Evolutionary conservation across 1,140 invertebrate species (phyloP), one percentile per base, ranked within the genome.

Genomic region (Muscidifurax raptorellus): DNA sequence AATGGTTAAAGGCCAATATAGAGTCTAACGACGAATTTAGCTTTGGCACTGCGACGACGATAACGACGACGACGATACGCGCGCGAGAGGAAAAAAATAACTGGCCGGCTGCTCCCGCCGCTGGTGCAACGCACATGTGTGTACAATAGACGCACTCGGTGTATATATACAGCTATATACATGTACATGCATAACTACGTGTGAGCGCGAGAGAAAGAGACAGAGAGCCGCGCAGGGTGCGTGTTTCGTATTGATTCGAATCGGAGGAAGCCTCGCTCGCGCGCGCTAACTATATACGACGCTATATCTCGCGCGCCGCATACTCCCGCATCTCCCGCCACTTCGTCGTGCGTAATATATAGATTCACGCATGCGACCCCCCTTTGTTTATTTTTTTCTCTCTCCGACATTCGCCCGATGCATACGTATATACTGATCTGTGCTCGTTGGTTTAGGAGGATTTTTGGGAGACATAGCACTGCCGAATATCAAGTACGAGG

Each of bases 401-500:
- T 18, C 1, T 18, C 1, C 47, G 18, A 52, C 47, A 52, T 40
- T 40, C 40, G 10, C 4, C 18, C 13, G 3, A 10, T 52, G 12
- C 0, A 10, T 4, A 52, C 4, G 44, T n/a, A 52, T 52, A 4
- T 18, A 59, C 18, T 5, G 15, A 59, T 59, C 0, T 18, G 3
- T 59, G 1, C 52, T 12, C 13, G 18, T 15, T 52, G 52, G 15
- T 94, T 59, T 93, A 97, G 97, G 94, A 87, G 96, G 94, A 25
- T 97, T 97, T 88, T 93, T 96, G 91, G 96, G 96, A 5, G 97
- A 98, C 89, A 97, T 98, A 71, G 96, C 97, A 0, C 92, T 98
- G 85, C 94, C 96, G 32, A 95, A 96, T 77, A 91, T 94, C 32
- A 93, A 95, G 85, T 95, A 94, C 85, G 93, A 95, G 75, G 93